Conservation (phyloP, 2,888 invertebrate genomes). For the Caenorhabditis zanzibari region DNA sequence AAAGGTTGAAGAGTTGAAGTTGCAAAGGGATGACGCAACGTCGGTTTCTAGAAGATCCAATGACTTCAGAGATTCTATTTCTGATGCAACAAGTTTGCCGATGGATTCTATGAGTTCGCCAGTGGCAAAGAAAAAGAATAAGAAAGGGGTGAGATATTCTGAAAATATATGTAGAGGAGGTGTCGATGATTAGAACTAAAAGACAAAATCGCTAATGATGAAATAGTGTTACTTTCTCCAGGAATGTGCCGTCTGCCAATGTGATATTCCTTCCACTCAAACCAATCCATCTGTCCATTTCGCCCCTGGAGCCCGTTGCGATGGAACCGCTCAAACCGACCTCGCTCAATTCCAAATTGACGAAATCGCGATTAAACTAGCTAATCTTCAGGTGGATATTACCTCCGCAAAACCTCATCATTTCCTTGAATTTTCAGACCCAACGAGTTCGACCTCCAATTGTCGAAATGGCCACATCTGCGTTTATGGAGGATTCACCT, state of each 20-base stretch:
- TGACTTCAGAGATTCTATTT: constrained; percentile 76
- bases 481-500: constrained; percentile 43
- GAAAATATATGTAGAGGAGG: neutral
- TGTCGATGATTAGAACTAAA: too few relatives aligned
- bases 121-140: constrained; percentile 30
- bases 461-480: constrained; percentile 69
- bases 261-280: constrained; percentile 34
- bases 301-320: neutral
- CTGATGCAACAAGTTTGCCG: constrained; percentile 81
- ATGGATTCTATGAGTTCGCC: constrained; percentile 77
- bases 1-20: constrained; percentile 18
- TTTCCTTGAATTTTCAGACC: constrained; percentile 32
- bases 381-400: constrained; percentile 69
- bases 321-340: constrained; percentile 75
- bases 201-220: neutral
- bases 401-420: too few relatives aligned
- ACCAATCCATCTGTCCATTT: neutral
- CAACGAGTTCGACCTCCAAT: constrained; percentile 64
- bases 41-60: constrained; percentile 41
- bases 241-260: constrained; percentile 30
- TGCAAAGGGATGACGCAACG: constrained; percentile 28
- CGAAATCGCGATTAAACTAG: constrained; percentile 76
- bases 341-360: constrained; percentile 80
- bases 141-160: constrained; percentile 9
- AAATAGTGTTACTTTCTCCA: neutral